A percentile compares a stretch with the other conserved stretches of the same genome.
Conservation (phyloP, 1,140 invertebrate genomes). For the Cydia splendana region DNA sequence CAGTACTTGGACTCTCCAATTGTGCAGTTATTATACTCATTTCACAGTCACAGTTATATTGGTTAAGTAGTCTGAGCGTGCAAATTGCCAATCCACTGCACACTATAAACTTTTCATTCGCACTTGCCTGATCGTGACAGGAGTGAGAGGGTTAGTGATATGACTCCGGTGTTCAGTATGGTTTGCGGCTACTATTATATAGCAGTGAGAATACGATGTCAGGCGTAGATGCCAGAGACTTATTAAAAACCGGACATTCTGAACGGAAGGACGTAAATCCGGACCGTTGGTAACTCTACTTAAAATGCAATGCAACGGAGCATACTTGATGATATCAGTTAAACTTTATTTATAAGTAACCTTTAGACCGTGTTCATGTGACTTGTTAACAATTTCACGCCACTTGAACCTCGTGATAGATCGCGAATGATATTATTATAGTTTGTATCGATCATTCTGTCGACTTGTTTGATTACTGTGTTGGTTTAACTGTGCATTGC, state of each 20-base stretch:
- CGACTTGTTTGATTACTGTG: constrained; percentile 7
- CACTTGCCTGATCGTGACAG: no score
- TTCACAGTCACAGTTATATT: no score
- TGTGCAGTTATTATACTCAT: no score
- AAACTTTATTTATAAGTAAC: background rate
- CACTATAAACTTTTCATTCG: background rate
- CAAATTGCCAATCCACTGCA: background rate
- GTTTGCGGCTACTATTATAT: background rate
- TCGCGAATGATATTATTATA: constrained; percentile 7
- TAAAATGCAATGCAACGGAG: background rate
- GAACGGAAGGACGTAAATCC: constrained; percentile 1
- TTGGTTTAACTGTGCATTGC: constrained; percentile 1
- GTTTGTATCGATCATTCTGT: constrained; percentile 14
- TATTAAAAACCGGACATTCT: background rate
- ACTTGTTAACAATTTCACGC: constrained; percentile 1
- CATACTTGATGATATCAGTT: background rate
- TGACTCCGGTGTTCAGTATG: no score
- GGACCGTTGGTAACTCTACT: background rate
- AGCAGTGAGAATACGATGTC: background rate
- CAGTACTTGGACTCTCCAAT: no score
- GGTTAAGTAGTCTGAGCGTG: no score
- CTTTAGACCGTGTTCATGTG: background rate
- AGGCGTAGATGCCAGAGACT: background rate
- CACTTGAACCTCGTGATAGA: constrained; percentile 9
- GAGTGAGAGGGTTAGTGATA: no score